These are phyloP conservation scores for Palloptera scutellata DNA, from an alignment of 2,888 invertebrate genomes.

Conservation along the genomic window DNA sequence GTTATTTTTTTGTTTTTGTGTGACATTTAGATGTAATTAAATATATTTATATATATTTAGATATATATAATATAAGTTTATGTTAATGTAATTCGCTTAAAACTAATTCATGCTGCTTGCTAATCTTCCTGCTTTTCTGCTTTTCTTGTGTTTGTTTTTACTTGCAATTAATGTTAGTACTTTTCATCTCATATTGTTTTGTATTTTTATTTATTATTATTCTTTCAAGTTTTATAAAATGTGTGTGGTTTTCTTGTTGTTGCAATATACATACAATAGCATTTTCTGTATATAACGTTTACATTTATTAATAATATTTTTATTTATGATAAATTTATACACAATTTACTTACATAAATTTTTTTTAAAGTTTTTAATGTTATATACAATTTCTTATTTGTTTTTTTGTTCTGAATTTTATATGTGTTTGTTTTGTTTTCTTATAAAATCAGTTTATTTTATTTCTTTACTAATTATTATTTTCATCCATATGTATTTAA, in stretches of 20 bases:
- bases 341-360: background rate
- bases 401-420: background rate
- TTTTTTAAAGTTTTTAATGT: background rate
- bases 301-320: background rate
- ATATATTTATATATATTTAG: constrained; percentile 11
- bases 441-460: background rate
- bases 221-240: background rate
- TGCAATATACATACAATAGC: too few relatives aligned
- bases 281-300: background rate
- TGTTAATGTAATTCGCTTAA: too few relatives aligned
- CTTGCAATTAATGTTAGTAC: constrained; percentile 5
- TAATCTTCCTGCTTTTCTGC: constrained; percentile 5
- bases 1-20: constrained; percentile 11
- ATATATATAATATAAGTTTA: too few relatives aligned
- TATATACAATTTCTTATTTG: too few relatives aligned
- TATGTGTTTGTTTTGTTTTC: background rate
- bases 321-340: background rate
- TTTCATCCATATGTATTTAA: background rate
- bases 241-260: too few relatives aligned
- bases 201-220: background rate
- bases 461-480: constrained; percentile 9
- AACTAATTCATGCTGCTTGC: too few relatives aligned
- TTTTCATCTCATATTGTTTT: background rate
- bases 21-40: constrained; percentile 26
- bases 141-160: constrained; percentile 23